Evolutionary conservation across 2,888 invertebrate species (phyloP).

Genomic region (Drosophila borborema): DNA sequence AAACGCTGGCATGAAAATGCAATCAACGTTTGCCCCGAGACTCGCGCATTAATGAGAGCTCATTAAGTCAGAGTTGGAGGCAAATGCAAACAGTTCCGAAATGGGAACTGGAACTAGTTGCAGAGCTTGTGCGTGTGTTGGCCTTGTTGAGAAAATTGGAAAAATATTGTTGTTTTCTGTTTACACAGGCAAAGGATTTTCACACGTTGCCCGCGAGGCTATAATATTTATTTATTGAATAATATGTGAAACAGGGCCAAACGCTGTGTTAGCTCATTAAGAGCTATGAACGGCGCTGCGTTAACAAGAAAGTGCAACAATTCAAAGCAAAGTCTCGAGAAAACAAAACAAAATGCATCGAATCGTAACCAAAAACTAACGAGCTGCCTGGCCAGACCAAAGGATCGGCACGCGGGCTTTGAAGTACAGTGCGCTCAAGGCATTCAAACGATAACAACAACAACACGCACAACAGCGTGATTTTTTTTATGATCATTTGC

Average conservation of each 20-base stretch:
- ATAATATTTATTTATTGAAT: slow-evolving; percentile 65
- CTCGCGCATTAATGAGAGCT: slow-evolving; percentile 62
- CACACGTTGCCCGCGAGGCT: slow-evolving; percentile 62
- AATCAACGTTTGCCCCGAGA: slow-evolving; percentile 45
- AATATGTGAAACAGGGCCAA: slow-evolving; percentile 37
- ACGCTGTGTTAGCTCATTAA: slow-evolving; percentile 59
- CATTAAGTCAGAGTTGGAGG: slow-evolving; percentile 42
- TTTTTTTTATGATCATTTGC: slow-evolving; percentile 74
- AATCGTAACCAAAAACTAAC: slow-evolving; percentile 58
- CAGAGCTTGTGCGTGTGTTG: slow-evolving; percentile 28
- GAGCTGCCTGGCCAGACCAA: slow-evolving; percentile 56
- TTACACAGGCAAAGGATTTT: slow-evolving; percentile 73
- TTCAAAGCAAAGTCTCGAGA: slow-evolving; percentile 31
- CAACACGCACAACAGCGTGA: slow-evolving; percentile 9
- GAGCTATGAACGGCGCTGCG: slow-evolving; percentile 54
- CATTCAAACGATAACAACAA: slow-evolving; percentile 48
- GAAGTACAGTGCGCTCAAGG: slow-evolving; percentile 62
- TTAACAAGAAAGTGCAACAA: slow-evolving; percentile 69
- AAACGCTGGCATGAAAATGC: slow-evolving; percentile 49
- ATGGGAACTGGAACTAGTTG: slow-evolving; percentile 6
- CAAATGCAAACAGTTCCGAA: slow-evolving; percentile 20
- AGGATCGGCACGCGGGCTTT: slow-evolving; percentile 67
- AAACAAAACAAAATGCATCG: slow-evolving; percentile 39
- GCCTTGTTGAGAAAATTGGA: slow-evolving; percentile 60
- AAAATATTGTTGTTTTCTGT: slow-evolving; percentile 65